A percentile compares a stretch with the other conserved stretches of the same genome.
These are phyloP conservation scores for Leuctra nigra DNA, from an alignment of 2,888 invertebrate species.

Conservation along the genomic window DNA sequence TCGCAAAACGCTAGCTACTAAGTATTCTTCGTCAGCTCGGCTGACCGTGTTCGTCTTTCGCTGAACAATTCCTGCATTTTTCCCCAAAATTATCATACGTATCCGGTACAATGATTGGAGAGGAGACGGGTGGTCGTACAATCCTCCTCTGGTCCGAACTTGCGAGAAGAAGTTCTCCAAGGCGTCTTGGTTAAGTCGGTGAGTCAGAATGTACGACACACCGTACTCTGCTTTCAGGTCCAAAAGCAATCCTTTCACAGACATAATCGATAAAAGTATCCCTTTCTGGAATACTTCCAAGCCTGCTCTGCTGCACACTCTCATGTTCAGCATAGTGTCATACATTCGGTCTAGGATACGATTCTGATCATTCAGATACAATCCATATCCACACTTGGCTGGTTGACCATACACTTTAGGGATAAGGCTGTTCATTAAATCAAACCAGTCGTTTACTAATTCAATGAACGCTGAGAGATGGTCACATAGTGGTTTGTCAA, in stretches of 20 bases:
- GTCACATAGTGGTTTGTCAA: conserved; percentile 3
- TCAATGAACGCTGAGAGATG: conserved; percentile 31
- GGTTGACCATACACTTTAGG: conserved; percentile 8
- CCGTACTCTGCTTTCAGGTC: conserved; percentile 22
- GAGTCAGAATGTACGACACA: conserved; percentile 29
- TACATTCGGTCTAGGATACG: conserved; percentile 28
- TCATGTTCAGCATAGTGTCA: conserved; percentile 26
- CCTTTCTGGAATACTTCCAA: conserved; percentile 30
- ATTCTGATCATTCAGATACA: conserved; percentile 27
- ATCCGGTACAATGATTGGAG: conserved; percentile 29
- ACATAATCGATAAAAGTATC: conserved; percentile 28
- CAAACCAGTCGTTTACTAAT: conserved; percentile 33
- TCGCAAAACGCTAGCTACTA: conserved; percentile 20
- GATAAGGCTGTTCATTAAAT: conserved; percentile 31
- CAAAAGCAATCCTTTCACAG: conserved; percentile 25
- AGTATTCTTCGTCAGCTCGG: conserved; percentile 22
- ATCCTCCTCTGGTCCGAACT: conserved; percentile 28
- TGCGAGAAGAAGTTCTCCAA: conserved; percentile 29
- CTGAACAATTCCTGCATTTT: conserved; percentile 26
- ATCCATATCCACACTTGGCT: conserved; percentile 30
- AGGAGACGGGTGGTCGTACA: conserved; percentile 31
- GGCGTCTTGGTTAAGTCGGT: conserved; percentile 31
- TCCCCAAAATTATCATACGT: conserved; percentile 30
- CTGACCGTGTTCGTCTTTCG: conserved; percentile 14
- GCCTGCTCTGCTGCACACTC: conserved; percentile 27